phyloP scores from a whole-genome alignment of 2,888 invertebrate genomes.

The Phorcus lineatus region DNA sequence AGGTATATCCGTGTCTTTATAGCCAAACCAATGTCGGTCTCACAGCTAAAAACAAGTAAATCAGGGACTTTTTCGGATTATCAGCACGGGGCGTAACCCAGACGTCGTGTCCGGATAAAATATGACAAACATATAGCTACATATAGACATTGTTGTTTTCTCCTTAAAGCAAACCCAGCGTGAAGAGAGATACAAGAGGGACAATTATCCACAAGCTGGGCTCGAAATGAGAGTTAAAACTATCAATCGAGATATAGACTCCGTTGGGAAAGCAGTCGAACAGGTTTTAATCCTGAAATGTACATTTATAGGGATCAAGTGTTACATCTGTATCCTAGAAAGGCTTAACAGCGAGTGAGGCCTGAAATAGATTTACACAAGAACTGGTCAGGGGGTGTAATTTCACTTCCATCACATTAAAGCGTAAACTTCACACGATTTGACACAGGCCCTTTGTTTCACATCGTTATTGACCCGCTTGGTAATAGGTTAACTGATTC shows the following conservation, averaged over 20 bases:
- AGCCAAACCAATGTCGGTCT: too few species aligned
- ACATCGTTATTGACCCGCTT: too few species aligned
- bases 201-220: background rate
- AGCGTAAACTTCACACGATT: too few species aligned
- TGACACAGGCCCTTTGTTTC: too few species aligned
- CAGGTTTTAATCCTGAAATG: constrained; percentile 10
- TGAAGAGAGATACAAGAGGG: background rate
- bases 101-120: background rate
- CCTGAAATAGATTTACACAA: too few species aligned
- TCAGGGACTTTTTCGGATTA: background rate
- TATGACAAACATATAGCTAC: background rate
- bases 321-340: background rate
- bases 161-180: background rate
- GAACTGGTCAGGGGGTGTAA: too few species aligned
- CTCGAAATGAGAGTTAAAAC: background rate
- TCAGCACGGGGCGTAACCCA: background rate
- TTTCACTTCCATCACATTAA: too few species aligned
- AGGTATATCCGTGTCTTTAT: too few species aligned
- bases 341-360: background rate
- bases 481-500: too few species aligned
- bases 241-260: background rate
- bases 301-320: background rate
- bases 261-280: background rate
- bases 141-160: background rate
- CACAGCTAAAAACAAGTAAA: too few species aligned